Evolutionary conservation across 1,140 invertebrate genomes (phyloP).

Genomic region (Neodiprion pinetum): DNA sequence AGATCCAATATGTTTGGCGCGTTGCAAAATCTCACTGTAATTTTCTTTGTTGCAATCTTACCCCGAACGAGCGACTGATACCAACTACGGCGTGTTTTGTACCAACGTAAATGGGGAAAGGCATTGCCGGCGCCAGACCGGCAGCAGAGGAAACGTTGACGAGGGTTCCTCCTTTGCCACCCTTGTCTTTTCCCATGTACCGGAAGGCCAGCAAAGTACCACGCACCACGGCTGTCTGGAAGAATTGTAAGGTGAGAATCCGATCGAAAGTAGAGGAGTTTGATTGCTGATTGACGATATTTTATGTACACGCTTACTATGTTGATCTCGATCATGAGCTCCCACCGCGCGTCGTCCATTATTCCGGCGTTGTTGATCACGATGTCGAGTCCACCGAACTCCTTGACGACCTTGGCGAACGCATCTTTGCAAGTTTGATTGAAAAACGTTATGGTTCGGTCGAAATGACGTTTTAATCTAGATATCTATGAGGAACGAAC

Average conservation of each 20-base stretch:
- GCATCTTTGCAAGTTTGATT: conserved; percentile 26
- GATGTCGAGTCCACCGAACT: conserved; percentile 65
- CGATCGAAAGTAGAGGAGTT: too few relatives aligned
- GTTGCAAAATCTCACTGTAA: not conserved
- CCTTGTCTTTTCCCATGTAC: conserved; percentile 65
- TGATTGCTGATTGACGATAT: not conserved
- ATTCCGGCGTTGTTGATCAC: conserved; percentile 70
- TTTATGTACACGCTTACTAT: conserved; percentile 46
- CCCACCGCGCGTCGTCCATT: conserved; percentile 59
- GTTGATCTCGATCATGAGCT: conserved; percentile 59
- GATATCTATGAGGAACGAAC: not conserved
- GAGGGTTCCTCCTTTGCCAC: conserved; percentile 65
- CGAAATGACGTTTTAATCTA: not conserved
- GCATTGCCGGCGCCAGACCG: conserved; percentile 58
- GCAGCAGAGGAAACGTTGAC: conserved; percentile 67
- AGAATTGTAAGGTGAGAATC: not conserved
- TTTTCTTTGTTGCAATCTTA: conserved; percentile 22
- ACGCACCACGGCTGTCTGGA: not conserved
- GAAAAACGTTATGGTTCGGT: too few relatives aligned
- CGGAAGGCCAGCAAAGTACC: conserved; percentile 26
- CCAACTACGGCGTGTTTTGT: conserved; percentile 64
- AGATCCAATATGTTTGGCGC: not conserved
- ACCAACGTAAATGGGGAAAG: conserved; percentile 55
- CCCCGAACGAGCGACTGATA: conserved; percentile 58
- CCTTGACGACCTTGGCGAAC: conserved; percentile 51